phyloP scores from a whole-genome alignment of 1,140 invertebrate species.

The Melipona quadrifasciata region DNA sequence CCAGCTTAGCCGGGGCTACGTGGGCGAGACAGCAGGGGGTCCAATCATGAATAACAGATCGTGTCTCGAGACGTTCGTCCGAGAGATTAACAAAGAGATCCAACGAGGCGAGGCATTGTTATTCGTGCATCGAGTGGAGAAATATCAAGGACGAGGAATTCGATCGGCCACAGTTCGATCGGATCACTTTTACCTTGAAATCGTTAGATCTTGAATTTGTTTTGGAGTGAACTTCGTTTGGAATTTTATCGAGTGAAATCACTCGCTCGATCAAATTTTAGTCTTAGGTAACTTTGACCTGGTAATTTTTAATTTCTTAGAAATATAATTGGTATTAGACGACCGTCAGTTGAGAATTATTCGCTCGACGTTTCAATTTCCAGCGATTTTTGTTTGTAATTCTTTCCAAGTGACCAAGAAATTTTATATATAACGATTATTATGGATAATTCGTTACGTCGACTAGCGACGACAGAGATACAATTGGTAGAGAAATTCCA shows the following conservation, averaged over 20 bases:
- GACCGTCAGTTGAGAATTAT: no score
- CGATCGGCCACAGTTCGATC: background rate
- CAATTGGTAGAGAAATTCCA: no score
- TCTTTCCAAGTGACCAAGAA: no score
- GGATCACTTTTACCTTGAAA: background rate
- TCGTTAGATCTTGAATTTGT: background rate
- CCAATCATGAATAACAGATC: slow-evolving; percentile 43
- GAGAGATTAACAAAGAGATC: slow-evolving; percentile 21
- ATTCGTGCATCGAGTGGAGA: background rate
- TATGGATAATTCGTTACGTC: no score
- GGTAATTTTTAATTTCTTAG: no score
- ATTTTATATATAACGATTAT: no score
- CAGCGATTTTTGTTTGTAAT: no score
- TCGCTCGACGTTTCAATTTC: no score
- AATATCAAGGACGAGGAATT: background rate
- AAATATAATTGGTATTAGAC: no score
- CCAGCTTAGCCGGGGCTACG: slow-evolving; percentile 10
- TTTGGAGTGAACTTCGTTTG: background rate
- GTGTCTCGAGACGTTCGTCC: background rate
- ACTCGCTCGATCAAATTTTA: no score
- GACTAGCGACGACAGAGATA: no score
- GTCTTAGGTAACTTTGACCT: no score
- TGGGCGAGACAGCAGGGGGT: slow-evolving; percentile 23
- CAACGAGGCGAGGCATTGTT: background rate
- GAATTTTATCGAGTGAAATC: background rate